phyloP scores from a whole-genome alignment of 2,113 vertebrate genomes.

The Mirounga angustirostris region DNA sequence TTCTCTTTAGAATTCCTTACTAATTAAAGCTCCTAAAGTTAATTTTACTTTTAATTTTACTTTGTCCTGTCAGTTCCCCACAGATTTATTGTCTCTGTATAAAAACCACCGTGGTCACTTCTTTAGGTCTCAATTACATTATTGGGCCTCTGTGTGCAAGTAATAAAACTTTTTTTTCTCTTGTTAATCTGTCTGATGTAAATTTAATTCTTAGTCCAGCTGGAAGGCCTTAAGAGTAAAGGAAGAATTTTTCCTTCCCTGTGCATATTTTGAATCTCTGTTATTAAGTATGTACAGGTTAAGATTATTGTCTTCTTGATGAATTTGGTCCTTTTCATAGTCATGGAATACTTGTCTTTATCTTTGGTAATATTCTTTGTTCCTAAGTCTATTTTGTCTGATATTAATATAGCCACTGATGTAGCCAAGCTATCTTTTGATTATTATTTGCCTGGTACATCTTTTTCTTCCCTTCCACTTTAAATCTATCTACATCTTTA shows the following conservation, averaged over 20 bases:
- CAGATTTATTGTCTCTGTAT: not conserved
- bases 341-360: not conserved
- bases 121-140: not conserved
- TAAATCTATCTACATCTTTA: not conserved
- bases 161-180: not conserved
- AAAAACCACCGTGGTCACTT: not conserved
- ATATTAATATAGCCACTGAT: constrained; percentile 2
- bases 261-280: constrained; percentile 19
- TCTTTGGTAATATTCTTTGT: not conserved
- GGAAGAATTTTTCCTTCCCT: not conserved
- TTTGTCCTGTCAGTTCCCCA: not conserved
- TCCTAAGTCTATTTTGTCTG: constrained; percentile 1
- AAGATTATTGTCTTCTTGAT: constrained; percentile 41
- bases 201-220: not conserved
- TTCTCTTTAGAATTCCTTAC: not conserved
- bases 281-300: not conserved
- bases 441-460: not conserved
- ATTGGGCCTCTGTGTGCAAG: not conserved
- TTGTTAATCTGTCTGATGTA: not conserved
- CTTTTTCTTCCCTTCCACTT: not conserved
- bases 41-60: not conserved
- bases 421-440: constrained; percentile 12
- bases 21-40: not conserved
- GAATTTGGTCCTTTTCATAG: constrained; percentile 10
- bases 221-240: not conserved